Base-by-base conservation (phyloP, 1,140 invertebrate species). In the Heliothis subflexa region DNA sequence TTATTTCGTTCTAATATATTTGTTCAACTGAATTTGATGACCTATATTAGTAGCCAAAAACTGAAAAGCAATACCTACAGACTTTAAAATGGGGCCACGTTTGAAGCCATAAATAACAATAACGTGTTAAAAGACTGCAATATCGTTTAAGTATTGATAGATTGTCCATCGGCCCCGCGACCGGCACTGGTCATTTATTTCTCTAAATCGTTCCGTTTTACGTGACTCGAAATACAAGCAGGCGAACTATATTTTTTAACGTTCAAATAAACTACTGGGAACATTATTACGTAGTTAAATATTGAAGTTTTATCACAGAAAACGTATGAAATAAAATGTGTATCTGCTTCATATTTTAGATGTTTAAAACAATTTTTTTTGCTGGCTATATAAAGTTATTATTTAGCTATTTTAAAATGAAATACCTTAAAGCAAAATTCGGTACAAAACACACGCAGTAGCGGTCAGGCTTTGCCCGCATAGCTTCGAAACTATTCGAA, bases 131-230 rank as follows among this genome's bases (percentile, higher is more conserved):
- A 62, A 74, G 57, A 16, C 50, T 73, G 52, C 55, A 59, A 50
- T 68, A 68, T 52, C 64, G 71, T 73, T 45, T 62, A 59, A 25
- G 72, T 74, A 74, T 74, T 74, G 72, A 74, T 62, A 55, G 57
- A 74, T 74, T 45, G 57, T 21, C 50, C 47, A 74, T 62, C 40
- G 47, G 45, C 72, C 55, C 21, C 16, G 11, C 28, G 25, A 28
- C 33, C 33, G 5, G 45, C 55, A 28, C 16, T 47, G 50, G 57
- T 62, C 16, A 74, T 74, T 74, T 74, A 74, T 74, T 74, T 74
- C 55, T 61, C 72, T 61, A 74, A 74, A 74, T 74, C 72, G 72
- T 74, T 74, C 33, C 40, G 21, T 14, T 13, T 7, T 62, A 74
- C 72, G 72, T 74, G 72, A 11, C 40, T n/a, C 25, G 72, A 68